Evolutionary conservation across 2,113 vertebrate species (phyloP), one percentile per base, ranked within the genome.

Genomic region (Clarias macrocephalus): DNA sequence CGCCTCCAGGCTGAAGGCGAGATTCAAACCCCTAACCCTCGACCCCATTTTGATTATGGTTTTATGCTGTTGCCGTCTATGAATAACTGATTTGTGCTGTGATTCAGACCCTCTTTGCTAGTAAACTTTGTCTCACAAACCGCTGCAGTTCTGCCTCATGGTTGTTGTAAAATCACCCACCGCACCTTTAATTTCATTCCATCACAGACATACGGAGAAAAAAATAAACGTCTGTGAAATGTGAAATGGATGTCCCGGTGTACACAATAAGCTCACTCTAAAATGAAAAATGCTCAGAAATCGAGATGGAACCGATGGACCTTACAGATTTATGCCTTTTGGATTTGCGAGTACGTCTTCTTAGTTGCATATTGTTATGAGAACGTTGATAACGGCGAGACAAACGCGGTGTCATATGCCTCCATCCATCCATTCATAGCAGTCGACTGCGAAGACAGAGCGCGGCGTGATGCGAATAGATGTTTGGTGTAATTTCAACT

Each of bases 401-500:
- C 77, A 42, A 79, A 89, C 80, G 83, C 57, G 86, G 59, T 83
- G 86, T 85, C 80, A 66, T 73, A 33, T 2, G 83, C 72, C 66
- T 81, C 37, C 85, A 23, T 81, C 63, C 66, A 73, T 76, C 75
- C 56, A 16, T 66, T 72, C 13, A 16, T n/a, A 30, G 21, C 28
- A 70, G 30, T 76, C 83, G 8, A 79, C 42, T 56, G 75, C 84
- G 56, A 52, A 86, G 72, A 54, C 59, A 7, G 73, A 56, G 42
- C 52, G 86, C 33, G 75, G 37, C 86, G 56, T 86, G 89, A 93
- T 88, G 80, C 80, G 63, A 88, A 91, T 88, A 86, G 60, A 63
- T 89, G 88, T 90, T 92, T 90, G 89, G 91, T 83, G 91, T 37
- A 87, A 89, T 88, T 56, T 59, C 23, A 10, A 82, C 89, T 23